Evolutionary conservation across 1,140 invertebrate species (phyloP).

Genomic region (Drosophila punjabiensis): DNA sequence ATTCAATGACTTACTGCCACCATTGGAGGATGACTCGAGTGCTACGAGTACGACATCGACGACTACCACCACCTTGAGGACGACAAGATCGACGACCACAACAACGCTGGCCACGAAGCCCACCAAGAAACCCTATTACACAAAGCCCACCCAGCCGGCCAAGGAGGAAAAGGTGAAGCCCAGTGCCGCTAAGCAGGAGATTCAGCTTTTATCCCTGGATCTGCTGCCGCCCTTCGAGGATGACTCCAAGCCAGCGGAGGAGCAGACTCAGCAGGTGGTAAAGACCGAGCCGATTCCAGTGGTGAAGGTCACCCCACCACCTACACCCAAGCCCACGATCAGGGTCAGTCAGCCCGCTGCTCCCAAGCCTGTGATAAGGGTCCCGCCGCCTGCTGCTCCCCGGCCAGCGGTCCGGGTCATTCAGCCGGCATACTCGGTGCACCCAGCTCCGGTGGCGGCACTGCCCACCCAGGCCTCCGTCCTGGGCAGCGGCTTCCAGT

Average conservation of each 20-base stretch:
- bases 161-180: slow-evolving; percentile 32
- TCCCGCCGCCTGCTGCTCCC: not conserved
- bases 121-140: slow-evolving; percentile 71
- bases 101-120: slow-evolving; percentile 52
- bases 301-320: not conserved
- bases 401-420: slow-evolving; percentile 7
- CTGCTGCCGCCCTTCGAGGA: slow-evolving; percentile 70
- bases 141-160: slow-evolving; percentile 37
- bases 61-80: slow-evolving; percentile 10
- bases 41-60: slow-evolving; percentile 31
- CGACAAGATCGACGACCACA: slow-evolving; percentile 27
- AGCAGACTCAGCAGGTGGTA: slow-evolving; percentile 3
- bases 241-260: slow-evolving; percentile 15
- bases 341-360: not conserved
- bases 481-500: slow-evolving; percentile 8
- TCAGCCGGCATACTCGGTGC: slow-evolving; percentile 26
- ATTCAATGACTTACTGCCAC: slow-evolving; percentile 81
- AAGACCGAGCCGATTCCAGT: slow-evolving; percentile 9
- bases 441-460: slow-evolving; percentile 10
- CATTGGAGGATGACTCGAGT: slow-evolving; percentile 54
- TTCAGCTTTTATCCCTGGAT: slow-evolving; percentile 54
- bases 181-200: slow-evolving; percentile 31
- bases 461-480: slow-evolving; percentile 6
- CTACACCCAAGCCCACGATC: not conserved
- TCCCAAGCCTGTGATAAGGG: slow-evolving; percentile 5